Percentiles rank a stretch among this genome's conserved stretches.
These are phyloP conservation scores for Catonia carolina DNA, from an alignment of 2,888 invertebrate genomes.

Conservation along the genomic window DNA sequence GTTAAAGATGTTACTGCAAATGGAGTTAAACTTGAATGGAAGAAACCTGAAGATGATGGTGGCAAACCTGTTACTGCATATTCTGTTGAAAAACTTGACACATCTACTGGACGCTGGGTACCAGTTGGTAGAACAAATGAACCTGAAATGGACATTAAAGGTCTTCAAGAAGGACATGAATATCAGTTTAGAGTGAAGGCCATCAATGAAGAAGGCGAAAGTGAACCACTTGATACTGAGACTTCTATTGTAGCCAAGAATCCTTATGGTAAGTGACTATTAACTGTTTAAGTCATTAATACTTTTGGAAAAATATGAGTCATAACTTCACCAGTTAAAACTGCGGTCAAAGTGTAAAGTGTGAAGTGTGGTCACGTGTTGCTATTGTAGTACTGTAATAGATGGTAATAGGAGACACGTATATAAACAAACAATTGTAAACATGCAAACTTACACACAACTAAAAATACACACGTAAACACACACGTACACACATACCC, in stretches of 20 bases:
- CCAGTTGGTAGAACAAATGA: conserved; percentile 84
- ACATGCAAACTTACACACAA: too few relatives aligned
- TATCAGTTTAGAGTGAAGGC: conserved; percentile 92
- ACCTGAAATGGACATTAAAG: conserved; percentile 81
- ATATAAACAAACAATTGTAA: too few relatives aligned
- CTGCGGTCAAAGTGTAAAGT: too few relatives aligned
- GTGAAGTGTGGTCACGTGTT: too few relatives aligned
- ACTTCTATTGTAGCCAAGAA: conserved; percentile 87
- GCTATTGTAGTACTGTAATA: too few relatives aligned
- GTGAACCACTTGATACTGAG: conserved; percentile 90
- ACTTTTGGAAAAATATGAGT: too few relatives aligned
- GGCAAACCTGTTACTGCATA: conserved; percentile 91
- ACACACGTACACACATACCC: too few relatives aligned
- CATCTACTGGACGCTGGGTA: conserved; percentile 85
- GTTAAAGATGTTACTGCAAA: conserved; percentile 83
- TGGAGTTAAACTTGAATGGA: conserved; percentile 86
- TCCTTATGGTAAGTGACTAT: conserved; percentile 68
- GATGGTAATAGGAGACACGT: too few relatives aligned
- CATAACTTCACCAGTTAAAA: too few relatives aligned
- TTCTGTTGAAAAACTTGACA: conserved; percentile 89
- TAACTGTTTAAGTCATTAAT: too few relatives aligned
- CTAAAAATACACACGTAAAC: too few relatives aligned
- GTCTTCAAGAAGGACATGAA: conserved; percentile 84
- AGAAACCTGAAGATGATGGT: conserved; percentile 91
- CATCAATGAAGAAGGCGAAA: conserved; percentile 91